These are phyloP conservation scores for Eupithecia pulchellata DNA, from an alignment of 2,888 invertebrate genomes.

Conservation along the genomic window DNA sequence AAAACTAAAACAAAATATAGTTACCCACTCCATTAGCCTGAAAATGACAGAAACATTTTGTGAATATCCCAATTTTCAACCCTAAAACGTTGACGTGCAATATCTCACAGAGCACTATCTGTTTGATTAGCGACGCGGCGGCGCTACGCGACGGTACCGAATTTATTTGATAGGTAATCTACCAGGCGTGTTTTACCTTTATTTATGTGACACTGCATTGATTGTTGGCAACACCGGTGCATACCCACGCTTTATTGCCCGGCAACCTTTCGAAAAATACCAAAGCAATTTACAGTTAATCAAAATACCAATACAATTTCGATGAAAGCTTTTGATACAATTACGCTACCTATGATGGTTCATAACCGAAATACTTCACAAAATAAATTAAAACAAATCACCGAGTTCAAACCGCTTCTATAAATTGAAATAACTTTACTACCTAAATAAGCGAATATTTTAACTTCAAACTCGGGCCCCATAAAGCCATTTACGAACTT, in stretches of 20 bases:
- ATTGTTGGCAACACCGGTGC: constrained; percentile 42
- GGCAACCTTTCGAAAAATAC: neutral
- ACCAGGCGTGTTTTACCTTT: constrained; percentile 50
- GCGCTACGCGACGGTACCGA: constrained; percentile 34
- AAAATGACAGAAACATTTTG: constrained; percentile 33
- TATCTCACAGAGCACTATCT: constrained; percentile 45
- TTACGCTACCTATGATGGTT: neutral
- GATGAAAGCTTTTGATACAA: constrained; percentile 7
- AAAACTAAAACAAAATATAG: neutral
- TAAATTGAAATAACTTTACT: constrained; percentile 34
- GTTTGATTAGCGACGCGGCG: constrained; percentile 46
- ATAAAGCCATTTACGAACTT: constrained; percentile 46
- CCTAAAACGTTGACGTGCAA: constrained; percentile 39
- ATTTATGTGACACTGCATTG: constrained; percentile 49
- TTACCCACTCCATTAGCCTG: constrained; percentile 10
- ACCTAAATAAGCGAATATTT: constrained; percentile 36
- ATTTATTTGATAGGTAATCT: constrained; percentile 56
- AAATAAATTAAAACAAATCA: constrained; percentile 30
- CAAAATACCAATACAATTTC: neutral
- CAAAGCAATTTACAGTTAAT: constrained; percentile 3
- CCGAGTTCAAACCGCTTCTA: constrained; percentile 20
- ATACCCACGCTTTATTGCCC: constrained; percentile 13
- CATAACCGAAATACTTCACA: constrained; percentile 5
- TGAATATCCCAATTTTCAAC: constrained; percentile 35
- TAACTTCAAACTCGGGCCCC: constrained; percentile 38